Evolutionary conservation across 1,140 invertebrate genomes (phyloP).

Genomic region (Fopius arisanus): DNA sequence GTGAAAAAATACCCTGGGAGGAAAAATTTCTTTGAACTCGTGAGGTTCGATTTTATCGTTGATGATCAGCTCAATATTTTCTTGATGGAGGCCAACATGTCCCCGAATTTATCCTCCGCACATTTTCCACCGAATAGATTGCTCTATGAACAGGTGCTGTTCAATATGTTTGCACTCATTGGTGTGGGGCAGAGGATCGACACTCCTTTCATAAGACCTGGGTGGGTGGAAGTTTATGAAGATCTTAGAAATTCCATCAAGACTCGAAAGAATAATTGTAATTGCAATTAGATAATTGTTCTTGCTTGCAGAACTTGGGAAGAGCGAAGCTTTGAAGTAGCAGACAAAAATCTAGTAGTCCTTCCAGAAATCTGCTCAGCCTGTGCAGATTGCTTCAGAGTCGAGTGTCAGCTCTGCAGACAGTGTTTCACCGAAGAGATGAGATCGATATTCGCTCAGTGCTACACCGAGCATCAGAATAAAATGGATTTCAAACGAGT

Average conservation of each 20-base stretch:
- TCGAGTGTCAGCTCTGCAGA: slow-evolving; percentile 80
- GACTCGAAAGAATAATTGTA: neutral
- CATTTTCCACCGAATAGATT: slow-evolving; percentile 89
- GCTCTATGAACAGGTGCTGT: slow-evolving; percentile 93
- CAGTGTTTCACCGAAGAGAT: slow-evolving; percentile 76
- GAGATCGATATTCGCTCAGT: slow-evolving; percentile 69
- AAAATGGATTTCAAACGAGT: slow-evolving; percentile 81
- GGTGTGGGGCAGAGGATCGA: slow-evolving; percentile 72
- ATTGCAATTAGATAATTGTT: neutral
- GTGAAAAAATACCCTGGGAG: slow-evolving; percentile 56
- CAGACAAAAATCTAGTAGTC: slow-evolving; percentile 82
- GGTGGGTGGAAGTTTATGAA: slow-evolving; percentile 50
- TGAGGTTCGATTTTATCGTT: slow-evolving; percentile 92
- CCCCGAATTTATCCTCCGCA: slow-evolving; percentile 92
- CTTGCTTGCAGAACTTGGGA: slow-evolving; percentile 45
- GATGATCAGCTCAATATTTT: slow-evolving; percentile 89
- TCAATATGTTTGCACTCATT: slow-evolving; percentile 83
- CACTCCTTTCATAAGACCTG: slow-evolving; percentile 51
- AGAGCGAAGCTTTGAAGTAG: slow-evolving; percentile 74
- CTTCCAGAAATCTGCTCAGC: slow-evolving; percentile 77
- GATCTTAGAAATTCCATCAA: slow-evolving; percentile 14
- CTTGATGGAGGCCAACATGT: slow-evolving; percentile 98
- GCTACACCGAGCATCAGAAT: slow-evolving; percentile 82
- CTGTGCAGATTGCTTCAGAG: slow-evolving; percentile 70
- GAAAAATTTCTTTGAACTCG: slow-evolving; percentile 92